Base-by-base conservation (phyloP, 2,113 vertebrate genomes). In the Nothobranchius kuhntae region DNA sequence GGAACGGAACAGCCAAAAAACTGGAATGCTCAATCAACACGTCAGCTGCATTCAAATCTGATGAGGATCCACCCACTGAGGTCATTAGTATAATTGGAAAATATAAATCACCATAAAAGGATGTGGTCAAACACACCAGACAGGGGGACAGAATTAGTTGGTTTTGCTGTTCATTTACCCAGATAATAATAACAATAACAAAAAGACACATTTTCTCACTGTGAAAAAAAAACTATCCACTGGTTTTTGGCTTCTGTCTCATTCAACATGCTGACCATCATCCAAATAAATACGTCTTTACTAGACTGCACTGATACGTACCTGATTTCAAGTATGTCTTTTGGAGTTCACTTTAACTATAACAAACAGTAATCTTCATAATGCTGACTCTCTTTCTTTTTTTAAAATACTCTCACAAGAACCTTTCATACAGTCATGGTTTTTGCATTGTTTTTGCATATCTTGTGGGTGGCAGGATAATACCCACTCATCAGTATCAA, bases 361-460 rank as follows among this genome's bases (percentile, higher is more conserved):
- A 94, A 95, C 93, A 94, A 93, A 95, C 92, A 93, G 89, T 93
- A 91, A 92, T 76, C 75, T 75, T 75, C 56, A 70, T 77, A 66
- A 71, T 66, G 65, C 57, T 69, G 53, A 73, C 1, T 40, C 60
- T 56, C 2, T 35, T 53, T 64, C 60, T 26, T 46, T 35, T 65
- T 66, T 62, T 60, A 13, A 15, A 50, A 48, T 62, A 89, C 80
- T 87, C 93, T 91, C 93, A 96, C 53, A 82, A 86, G 66, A 90
- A 78, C 86, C 82, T 87, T 86, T 75, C 88, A 83, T 87, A 93
- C 92, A 93, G 91, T 93, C 91, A 89, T 83, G 90, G 93, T 95
- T 98, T 98, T 97, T 98, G 96, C 96, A 98, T 98, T 97, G 95
- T 95, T 96, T 98, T 98, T 98, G 96, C 96, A 98, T 98, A 98